phyloP scores from a whole-genome alignment of 2,888 invertebrate species.

The Petrolisthes cinctipes region DNA sequence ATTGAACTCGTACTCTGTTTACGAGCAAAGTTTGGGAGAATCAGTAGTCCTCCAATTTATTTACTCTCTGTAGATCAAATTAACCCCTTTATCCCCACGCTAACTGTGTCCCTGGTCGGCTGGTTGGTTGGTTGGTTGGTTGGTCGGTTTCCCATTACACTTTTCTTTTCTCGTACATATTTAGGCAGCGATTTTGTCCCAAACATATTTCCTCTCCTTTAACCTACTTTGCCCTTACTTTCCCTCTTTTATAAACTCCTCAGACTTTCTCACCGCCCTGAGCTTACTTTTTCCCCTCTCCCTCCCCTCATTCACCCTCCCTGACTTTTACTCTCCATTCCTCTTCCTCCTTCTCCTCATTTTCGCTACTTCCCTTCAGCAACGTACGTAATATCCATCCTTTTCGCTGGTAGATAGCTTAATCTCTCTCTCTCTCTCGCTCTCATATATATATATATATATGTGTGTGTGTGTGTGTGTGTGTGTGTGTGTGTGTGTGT shows the following conservation, averaged over 20 bases:
- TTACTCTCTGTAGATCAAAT: too few species aligned
- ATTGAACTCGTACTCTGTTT: too few species aligned
- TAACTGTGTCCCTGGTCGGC: too few species aligned
- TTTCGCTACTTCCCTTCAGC: too few species aligned
- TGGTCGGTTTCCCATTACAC: neutral
- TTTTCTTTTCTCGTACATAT: neutral
- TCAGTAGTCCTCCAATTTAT: too few species aligned
- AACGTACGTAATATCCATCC: too few species aligned
- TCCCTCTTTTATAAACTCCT: neutral
- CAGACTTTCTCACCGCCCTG: neutral
- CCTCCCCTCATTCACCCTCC: neutral
- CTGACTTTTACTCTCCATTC: neutral
- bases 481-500: conserved; percentile 5
- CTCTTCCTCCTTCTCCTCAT: too few species aligned
- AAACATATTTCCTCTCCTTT: neutral
- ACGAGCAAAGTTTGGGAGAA: too few species aligned
- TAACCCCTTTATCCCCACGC: too few species aligned
- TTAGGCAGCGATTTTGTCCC: neutral
- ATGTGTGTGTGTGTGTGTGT: conserved; percentile 23
- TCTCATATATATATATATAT: neutral
- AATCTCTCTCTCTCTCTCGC: neutral
- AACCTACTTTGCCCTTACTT: neutral
- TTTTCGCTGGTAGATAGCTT: too few species aligned
- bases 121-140: too few species aligned
- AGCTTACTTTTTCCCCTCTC: neutral